Conservation (phyloP, 1,140 invertebrate genomes). For the Protaetia brevitarsis region DNA sequence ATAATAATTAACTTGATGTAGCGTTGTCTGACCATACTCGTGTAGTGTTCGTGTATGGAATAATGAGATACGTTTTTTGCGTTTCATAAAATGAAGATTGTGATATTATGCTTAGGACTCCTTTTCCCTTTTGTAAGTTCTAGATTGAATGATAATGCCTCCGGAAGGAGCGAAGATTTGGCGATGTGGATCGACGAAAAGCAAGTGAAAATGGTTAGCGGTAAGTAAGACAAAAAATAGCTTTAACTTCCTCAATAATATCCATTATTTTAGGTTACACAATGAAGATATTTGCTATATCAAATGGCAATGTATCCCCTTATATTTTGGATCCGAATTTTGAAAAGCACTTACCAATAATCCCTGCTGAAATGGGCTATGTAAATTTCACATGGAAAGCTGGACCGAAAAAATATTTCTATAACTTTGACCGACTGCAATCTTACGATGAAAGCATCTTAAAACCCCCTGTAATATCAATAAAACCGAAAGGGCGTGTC, state of each 20-base stretch:
- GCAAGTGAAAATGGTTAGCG: slow-evolving; percentile 85
- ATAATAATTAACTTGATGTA: not conserved
- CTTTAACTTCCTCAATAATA: not conserved
- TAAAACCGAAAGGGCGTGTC: slow-evolving; percentile 78
- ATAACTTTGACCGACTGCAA: slow-evolving; percentile 81
- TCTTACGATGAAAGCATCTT: slow-evolving; percentile 81
- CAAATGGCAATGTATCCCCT: slow-evolving; percentile 77
- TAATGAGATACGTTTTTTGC: not conserved
- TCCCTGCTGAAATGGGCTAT: slow-evolving; percentile 83
- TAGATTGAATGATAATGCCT: slow-evolving; percentile 35
- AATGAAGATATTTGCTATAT: slow-evolving; percentile 86
- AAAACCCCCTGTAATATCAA: slow-evolving; percentile 80
- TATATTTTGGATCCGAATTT: slow-evolving; percentile 87
- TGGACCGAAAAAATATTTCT: slow-evolving; percentile 79
- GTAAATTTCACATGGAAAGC: slow-evolving; percentile 93
- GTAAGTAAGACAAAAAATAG: slow-evolving; percentile 52
- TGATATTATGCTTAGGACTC: not conserved
- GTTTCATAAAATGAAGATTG: not conserved
- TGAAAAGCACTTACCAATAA: slow-evolving; percentile 81
- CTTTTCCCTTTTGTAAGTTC: not conserved
- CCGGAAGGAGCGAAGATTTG: slow-evolving; percentile 59
- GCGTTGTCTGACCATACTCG: not conserved
- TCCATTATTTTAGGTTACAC: slow-evolving; percentile 60
- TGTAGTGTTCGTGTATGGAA: not conserved
- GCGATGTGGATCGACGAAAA: slow-evolving; percentile 86